Conservation (phyloP, 2,797 vertebrate species). For the Huso huso region DNA sequence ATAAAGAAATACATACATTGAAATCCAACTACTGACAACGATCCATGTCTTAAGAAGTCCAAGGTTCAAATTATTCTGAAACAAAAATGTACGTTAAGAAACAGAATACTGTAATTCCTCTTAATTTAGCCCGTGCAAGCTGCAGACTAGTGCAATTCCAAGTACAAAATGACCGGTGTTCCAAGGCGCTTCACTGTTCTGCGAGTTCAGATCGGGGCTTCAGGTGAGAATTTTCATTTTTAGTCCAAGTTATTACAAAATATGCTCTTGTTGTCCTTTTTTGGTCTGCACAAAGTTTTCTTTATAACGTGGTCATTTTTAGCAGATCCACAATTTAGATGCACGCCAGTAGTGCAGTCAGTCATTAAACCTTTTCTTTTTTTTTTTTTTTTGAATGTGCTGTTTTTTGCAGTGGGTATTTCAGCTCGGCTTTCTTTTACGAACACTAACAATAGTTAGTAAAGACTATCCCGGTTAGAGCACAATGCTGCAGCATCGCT, state of each 20-base stretch:
- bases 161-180: constrained; percentile 42
- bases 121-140: constrained; percentile 39
- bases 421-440: no score
- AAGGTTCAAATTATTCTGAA: constrained; percentile 43
- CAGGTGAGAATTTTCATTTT: constrained; percentile 9
- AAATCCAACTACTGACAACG: constrained; percentile 54
- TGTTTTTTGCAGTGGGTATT: no score
- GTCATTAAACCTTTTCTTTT: background rate
- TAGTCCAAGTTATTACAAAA: constrained; percentile 7
- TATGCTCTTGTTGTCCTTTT: constrained; percentile 1
- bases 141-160: constrained; percentile 48
- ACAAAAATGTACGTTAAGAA: constrained; percentile 46
- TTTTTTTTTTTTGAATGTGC: no score
- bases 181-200: constrained; percentile 30
- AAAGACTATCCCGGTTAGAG: no score
- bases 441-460: no score
- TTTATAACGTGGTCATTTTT: constrained; percentile 12
- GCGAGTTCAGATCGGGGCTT: background rate
- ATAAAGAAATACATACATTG: constrained; percentile 29
- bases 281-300: constrained; percentile 9
- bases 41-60: constrained; percentile 54
- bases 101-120: constrained; percentile 55
- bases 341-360: background rate
- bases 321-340: constrained; percentile 14
- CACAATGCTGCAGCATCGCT: no score